Base-by-base conservation (phyloP, 2,113 vertebrate species). In the Zapornia atra region DNA sequence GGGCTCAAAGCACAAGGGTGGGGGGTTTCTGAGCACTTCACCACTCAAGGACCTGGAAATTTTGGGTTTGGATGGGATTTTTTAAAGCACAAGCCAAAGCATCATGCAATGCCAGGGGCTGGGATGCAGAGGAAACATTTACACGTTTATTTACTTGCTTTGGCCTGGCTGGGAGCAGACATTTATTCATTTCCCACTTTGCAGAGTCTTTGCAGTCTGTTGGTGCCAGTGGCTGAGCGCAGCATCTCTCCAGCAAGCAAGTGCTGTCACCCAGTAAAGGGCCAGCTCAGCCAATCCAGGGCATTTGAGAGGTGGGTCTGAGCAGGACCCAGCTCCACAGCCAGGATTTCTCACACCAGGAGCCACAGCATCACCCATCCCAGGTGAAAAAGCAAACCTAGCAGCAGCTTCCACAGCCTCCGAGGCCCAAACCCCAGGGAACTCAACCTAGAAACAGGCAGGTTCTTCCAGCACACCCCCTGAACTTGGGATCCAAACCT, bases 241-340 rank as follows among this genome's bases (percentile, higher is more conserved):
- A 21, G 26, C 3, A 7, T 19, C 57, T 21, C 21, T 13, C 15
- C 7, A 1, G 3, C 1, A 2, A 57, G 9, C 1, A 2, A 57
- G 9, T 2, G 21, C 15, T 6, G 15, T 3, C 31, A 31, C 15
- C 26, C 20, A 19, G 36, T 46, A 51, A 76, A 50, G 14, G 3
- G 17, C 14, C 33, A 16, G 9, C 44, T 29, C 21, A 13, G 24
- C 16, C 25, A 10, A 48, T 60, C 64, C 42, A 15, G 1, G 2
- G 6, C 15, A 3, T 85, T 50, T 71, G 61, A 33, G 77, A 48
- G 73, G 5, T 2, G 9, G 53, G 20, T 36, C 56, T 48, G 65
- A 56, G 24, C 0, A 0, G 36, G 53, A 22, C 12, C 16, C 1
- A 1, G 28, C 44, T 68, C 63, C 1, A 1, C 20, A 15, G 11